phyloP scores from a whole-genome alignment of 2,797 vertebrate species.

The Takifugu rubripes region DNA sequence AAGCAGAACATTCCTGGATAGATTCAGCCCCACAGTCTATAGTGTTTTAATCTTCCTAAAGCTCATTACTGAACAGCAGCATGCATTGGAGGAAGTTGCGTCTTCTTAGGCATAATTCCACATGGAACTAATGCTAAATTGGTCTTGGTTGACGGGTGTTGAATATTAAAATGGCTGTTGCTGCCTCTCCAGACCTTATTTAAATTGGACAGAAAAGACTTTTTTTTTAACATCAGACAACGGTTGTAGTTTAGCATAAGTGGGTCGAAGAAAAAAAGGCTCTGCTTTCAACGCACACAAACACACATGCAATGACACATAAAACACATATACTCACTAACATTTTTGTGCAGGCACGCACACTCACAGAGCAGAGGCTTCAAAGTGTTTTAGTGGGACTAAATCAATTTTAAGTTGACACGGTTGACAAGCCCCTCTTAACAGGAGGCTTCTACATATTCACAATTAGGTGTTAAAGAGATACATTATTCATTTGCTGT shows the following conservation, averaged over 20 bases:
- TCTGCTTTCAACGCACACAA: constrained; percentile 59
- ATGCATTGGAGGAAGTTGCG: constrained; percentile 74
- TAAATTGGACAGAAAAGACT: constrained; percentile 81
- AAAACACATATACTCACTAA: constrained; percentile 24
- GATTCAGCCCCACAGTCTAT: constrained; percentile 66
- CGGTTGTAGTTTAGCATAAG: constrained; percentile 82
- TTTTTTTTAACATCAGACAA: constrained; percentile 75
- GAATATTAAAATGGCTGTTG: constrained; percentile 82
- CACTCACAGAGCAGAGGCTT: constrained; percentile 78
- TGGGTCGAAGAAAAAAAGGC: constrained; percentile 71
- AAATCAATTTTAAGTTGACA: constrained; percentile 83
- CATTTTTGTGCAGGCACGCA: constrained; percentile 39
- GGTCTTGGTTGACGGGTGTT: constrained; percentile 80
- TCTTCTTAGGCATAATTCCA: constrained; percentile 80
- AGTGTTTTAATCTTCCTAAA: constrained; percentile 77
- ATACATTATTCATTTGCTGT: constrained; percentile 76
- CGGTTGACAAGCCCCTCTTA: constrained; percentile 81
- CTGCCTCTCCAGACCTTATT: constrained; percentile 76
- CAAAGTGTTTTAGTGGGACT: constrained; percentile 81
- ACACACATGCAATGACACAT: constrained; percentile 44
- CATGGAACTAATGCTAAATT: constrained; percentile 83
- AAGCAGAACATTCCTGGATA: constrained; percentile 76
- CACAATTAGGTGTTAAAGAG: constrained; percentile 82
- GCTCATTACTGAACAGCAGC: constrained; percentile 75
- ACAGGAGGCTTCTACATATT: constrained; percentile 79